A percentile compares a stretch with the other conserved stretches of the same genome.
phyloP scores from a whole-genome alignment of 2,113 vertebrate genomes.

The Pantherophis guttatus region DNA sequence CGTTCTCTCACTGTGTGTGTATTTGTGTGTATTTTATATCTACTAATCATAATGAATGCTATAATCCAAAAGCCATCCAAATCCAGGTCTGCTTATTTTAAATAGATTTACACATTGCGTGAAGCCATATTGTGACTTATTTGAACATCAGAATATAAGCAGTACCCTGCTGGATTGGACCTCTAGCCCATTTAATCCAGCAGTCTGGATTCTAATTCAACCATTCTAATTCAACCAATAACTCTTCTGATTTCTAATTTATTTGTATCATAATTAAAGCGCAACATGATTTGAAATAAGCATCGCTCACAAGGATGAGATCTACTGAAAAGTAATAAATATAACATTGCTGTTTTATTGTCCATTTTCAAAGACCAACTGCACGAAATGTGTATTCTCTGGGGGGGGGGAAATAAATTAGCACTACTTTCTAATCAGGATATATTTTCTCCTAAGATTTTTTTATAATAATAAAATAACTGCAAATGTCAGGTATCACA shows the following conservation, averaged over 20 bases:
- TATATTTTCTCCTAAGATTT: conserved; percentile 66
- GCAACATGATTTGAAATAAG: neutral
- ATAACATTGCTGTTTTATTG: neutral
- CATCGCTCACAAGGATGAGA: neutral
- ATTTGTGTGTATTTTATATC: neutral
- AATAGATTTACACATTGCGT: neutral
- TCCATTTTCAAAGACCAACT: conserved; percentile 37
- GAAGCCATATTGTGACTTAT: neutral
- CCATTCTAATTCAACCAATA: neutral
- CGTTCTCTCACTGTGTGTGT: neutral
- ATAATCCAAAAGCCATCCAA: neutral
- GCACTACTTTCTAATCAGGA: conserved; percentile 57
- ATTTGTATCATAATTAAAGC: neutral
- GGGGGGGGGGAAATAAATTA: conserved; percentile 56
- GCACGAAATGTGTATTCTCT: conserved; percentile 49
- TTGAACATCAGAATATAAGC: neutral
- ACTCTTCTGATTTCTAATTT: conserved; percentile 24
- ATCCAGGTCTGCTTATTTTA: neutral
- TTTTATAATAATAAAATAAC: conserved; percentile 74
- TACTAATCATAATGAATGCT: neutral
- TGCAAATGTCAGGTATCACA: conserved; percentile 79
- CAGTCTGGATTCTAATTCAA: neutral
- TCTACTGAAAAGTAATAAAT: neutral
- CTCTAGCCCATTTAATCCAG: neutral
- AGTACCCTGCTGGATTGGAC: neutral